A percentile compares a stretch with the other conserved stretches of the same genome.
Conservation (phyloP, 1,140 invertebrate species). For the Heliconius hermathena region DNA sequence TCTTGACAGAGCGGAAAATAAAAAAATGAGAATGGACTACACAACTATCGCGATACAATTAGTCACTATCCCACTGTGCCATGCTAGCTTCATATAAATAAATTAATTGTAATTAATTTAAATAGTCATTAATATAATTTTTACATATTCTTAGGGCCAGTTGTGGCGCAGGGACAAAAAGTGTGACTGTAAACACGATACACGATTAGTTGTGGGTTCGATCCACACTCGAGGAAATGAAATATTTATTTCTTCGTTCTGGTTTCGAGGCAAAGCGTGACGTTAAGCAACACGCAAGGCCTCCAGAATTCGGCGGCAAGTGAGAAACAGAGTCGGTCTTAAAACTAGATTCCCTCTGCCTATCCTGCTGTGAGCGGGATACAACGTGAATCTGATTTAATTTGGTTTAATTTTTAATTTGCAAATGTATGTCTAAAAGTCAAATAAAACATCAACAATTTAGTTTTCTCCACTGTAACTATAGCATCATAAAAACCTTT, state of each 20-base stretch:
- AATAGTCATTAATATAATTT: no score
- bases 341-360: neutral
- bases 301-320: neutral
- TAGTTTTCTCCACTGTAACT: neutral
- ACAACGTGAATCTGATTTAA: neutral
- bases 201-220: no score
- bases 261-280: no score
- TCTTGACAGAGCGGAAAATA: neutral
- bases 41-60: neutral
- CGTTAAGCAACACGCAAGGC: neutral
- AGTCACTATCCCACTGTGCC: neutral
- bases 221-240: no score
- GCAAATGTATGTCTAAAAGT: neutral
- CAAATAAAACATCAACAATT: neutral
- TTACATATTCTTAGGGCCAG: no score
- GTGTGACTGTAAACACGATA: no score
- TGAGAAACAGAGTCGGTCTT: neutral
- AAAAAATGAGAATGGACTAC: neutral
- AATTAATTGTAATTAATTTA: neutral
- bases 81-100: neutral
- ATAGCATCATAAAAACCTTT: neutral
- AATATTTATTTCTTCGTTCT: no score
- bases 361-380: neutral
- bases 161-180: no score
- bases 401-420: no score